These are phyloP conservation scores for Callipepla squamata DNA, from an alignment of 2,113 vertebrate genomes.

Conservation along the genomic window DNA sequence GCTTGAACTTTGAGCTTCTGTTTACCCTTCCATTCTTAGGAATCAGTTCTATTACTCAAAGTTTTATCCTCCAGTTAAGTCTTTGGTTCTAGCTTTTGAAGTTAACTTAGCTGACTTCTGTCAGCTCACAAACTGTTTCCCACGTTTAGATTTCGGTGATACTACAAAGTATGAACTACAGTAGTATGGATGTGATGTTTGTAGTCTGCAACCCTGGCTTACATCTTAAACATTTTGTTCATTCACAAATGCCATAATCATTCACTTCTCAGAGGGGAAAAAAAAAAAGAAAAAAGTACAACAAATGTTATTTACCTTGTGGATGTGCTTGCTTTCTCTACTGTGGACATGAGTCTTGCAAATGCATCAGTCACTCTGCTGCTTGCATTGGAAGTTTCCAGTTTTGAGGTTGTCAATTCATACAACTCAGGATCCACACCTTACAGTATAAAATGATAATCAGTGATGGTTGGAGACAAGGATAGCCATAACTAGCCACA, in stretches of 20 bases:
- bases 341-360: conserved; percentile 95
- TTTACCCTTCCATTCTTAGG: background rate
- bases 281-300: background rate
- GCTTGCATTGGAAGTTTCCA: conserved; percentile 83
- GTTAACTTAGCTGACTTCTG: background rate
- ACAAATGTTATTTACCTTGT: conserved; percentile 81
- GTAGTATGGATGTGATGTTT: background rate
- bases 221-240: background rate
- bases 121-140: background rate
- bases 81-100: background rate
- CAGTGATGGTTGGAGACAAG: conserved; percentile 70
- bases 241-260: background rate
- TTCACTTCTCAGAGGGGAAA: background rate
- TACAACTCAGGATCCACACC: conserved; percentile 97
- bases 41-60: background rate
- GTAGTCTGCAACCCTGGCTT: background rate
- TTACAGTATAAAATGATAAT: conserved; percentile 82
- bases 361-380: conserved; percentile 91
- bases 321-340: conserved; percentile 95
- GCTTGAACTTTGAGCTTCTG: background rate
- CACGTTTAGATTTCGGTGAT: background rate
- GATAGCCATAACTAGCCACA: conserved; percentile 33
- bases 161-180: background rate
- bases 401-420: conserved; percentile 94
- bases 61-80: background rate